Conservation (phyloP, 2,113 vertebrate species). For the Dicrurus megarhynchus region DNA sequence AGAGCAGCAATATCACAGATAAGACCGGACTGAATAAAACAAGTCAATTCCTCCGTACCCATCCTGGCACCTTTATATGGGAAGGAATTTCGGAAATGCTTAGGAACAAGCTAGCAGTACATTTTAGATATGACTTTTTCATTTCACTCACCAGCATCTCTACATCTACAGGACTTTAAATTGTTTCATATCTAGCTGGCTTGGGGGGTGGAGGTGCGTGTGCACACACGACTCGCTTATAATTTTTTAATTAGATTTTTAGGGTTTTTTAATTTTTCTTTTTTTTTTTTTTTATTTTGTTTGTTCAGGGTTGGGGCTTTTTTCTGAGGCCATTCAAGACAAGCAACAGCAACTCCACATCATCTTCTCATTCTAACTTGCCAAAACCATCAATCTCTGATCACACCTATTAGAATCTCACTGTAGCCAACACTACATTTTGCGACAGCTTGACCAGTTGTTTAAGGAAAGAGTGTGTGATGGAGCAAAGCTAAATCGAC, state of each 20-base stretch:
- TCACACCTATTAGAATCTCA: slow-evolving; percentile 62
- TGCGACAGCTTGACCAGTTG: slow-evolving; percentile 68
- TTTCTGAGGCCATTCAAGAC: neutral
- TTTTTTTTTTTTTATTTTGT: neutral
- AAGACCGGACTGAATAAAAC: neutral
- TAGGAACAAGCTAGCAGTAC: neutral
- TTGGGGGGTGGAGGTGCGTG: fast-evolving
- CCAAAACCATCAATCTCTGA: slow-evolving; percentile 62
- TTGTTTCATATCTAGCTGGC: neutral
- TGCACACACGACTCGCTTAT: fast-evolving
- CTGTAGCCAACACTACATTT: slow-evolving; percentile 48
- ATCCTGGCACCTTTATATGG: neutral
- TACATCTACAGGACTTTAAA: neutral
- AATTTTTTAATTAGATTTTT: neutral
- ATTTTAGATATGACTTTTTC: neutral
- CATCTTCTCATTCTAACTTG: slow-evolving; percentile 39
- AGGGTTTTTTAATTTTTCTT: neutral
- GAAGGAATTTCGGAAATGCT: slow-evolving; percentile 26
- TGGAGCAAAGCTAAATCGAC: slow-evolving; percentile 73
- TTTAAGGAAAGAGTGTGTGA: slow-evolving; percentile 68
- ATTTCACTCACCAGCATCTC: neutral
- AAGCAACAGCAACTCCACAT: slow-evolving; percentile 23
- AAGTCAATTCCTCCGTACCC: neutral
- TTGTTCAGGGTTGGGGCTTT: neutral
- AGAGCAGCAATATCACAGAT: neutral